Base-by-base conservation (phyloP, 2,888 invertebrate species). In the Monopis laevigella region DNA sequence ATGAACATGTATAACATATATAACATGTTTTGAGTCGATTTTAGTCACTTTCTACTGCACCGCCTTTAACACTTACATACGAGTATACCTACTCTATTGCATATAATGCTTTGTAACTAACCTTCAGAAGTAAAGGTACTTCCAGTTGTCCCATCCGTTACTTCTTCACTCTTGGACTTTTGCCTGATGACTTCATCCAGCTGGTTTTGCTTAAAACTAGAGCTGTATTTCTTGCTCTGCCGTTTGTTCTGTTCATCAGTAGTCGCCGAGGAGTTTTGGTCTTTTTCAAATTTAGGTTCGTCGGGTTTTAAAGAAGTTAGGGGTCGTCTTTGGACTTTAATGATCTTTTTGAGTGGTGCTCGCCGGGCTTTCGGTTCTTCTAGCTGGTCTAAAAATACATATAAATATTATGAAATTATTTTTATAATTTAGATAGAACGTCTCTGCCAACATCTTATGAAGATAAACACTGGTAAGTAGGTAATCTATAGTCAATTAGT, bases 191-290 rank as follows among this genome's bases (percentile, higher is more conserved):
- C 51, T 14, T 73, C 69, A 24, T 71, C 68, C 4, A 78, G 48
- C 47, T 73, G 70, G 46, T 73, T 77, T 55, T 74, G 73, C 24
- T 68, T 75, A 48, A 77, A 71, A 42, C 62, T 68, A 5, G 74
- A 50, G 48, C 75, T 78, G 58, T 70, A 80, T 50, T 78, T 80
- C 58, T 80, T 80, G 52, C 78, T 77, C 46, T 78, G 77, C 48
- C 78, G 60, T 49, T 72, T 75, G 24, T 59, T 66, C 46, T 77
- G 74, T 3, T 77, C 75, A 13, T 80, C 78, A 42, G 21, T 40
- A 11, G 39, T 28, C 16, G 40, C 17, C 1, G 36, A 28, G 2
- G 40, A 19, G 14, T 40, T 18, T 26, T 32, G 35, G 17, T 44
- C 44, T 21, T 39, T 42, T 5, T 14, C 14, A 7, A 5, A 8